These are phyloP conservation scores for Operophtera brumata DNA, from an alignment of 2,888 invertebrate species.

Conservation along the genomic window DNA sequence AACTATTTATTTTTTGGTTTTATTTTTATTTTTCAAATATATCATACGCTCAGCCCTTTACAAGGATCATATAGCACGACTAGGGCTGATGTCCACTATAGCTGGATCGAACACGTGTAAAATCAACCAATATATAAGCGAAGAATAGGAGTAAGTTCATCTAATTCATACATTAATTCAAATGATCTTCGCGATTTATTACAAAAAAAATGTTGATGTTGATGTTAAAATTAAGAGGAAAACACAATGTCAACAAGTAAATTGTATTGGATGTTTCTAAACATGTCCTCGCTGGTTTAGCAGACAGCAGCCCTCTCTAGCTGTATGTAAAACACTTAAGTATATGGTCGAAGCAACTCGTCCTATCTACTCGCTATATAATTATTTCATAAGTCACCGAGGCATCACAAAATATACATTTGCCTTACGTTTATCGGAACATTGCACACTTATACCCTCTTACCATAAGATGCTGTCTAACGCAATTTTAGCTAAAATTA, in stretches of 20 bases:
- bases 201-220: too few relatives aligned
- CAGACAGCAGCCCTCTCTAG: not conserved
- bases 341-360: slow-evolving; percentile 5
- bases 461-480: not conserved
- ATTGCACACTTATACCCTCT: slow-evolving; percentile 13
- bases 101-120: not conserved
- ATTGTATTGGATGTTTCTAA: not conserved
- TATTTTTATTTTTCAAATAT: slow-evolving; percentile 1
- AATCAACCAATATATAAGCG: not conserved
- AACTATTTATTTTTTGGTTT: not conserved
- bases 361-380: slow-evolving; percentile 2
- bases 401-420: slow-evolving; percentile 19
- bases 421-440: slow-evolving; percentile 8
- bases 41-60: not conserved
- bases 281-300: not conserved
- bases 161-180: too few relatives aligned
- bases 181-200: too few relatives aligned
- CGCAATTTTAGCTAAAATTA: not conserved
- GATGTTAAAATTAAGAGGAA: too few relatives aligned
- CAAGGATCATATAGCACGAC: not conserved
- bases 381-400: slow-evolving; percentile 8
- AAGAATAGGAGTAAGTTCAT: too few relatives aligned
- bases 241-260: too few relatives aligned
- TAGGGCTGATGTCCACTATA: not conserved
- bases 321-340: not conserved